These are phyloP conservation scores for Beaufortia kweichowensis DNA, from an alignment of 2,113 vertebrate species.

Conservation along the genomic window DNA sequence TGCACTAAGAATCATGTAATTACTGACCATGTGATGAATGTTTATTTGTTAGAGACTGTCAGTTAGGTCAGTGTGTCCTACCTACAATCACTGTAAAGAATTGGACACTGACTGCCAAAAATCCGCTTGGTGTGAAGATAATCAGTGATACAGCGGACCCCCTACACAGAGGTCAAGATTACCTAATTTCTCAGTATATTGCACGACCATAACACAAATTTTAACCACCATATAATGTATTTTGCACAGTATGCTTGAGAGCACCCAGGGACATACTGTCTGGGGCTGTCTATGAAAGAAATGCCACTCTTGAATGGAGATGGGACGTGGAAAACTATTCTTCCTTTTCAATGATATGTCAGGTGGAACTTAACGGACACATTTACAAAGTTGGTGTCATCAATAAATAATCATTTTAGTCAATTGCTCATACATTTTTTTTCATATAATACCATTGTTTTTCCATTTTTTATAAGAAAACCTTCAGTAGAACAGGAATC, in stretches of 20 bases:
- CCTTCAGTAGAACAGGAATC: neutral
- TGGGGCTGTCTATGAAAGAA: slow-evolving; percentile 31
- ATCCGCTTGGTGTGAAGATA: slow-evolving; percentile 29
- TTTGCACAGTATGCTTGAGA: slow-evolving; percentile 61
- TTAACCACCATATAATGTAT: neutral
- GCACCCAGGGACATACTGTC: slow-evolving; percentile 33
- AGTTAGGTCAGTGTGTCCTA: neutral
- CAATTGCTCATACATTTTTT: too few relatives aligned
- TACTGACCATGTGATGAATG: neutral
- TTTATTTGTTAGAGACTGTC: slow-evolving; percentile 49
- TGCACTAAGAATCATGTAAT: neutral
- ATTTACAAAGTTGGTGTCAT: slow-evolving; percentile 28
- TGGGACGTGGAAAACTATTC: slow-evolving; percentile 45
- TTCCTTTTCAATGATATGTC: slow-evolving; percentile 56
- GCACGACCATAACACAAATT: neutral
- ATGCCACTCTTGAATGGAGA: slow-evolving; percentile 57
- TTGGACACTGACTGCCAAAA: slow-evolving; percentile 65
- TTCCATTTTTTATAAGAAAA: slow-evolving; percentile 29
- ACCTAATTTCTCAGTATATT: neutral
- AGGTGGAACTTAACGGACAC: slow-evolving; percentile 40
- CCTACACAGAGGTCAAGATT: neutral
- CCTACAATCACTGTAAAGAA: neutral
- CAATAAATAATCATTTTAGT: neutral
- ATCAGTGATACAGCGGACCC: slow-evolving; percentile 43
- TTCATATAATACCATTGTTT: neutral